Base-by-base conservation (phyloP, 2,113 vertebrate genomes). In the Phalacrocorax aristotelis region DNA sequence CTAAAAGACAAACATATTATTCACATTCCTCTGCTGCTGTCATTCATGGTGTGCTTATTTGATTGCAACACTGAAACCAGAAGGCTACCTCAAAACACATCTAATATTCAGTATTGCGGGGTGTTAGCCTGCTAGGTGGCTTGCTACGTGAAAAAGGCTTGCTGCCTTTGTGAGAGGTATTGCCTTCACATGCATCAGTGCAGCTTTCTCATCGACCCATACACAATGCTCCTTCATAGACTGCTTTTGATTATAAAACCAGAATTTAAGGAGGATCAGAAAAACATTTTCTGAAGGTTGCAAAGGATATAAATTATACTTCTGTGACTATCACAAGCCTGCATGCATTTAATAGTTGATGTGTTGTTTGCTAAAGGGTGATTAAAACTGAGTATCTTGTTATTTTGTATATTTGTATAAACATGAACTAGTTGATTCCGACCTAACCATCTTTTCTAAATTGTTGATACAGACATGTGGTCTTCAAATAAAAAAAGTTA, bases 1-100 rank as follows among this genome's bases (percentile, higher is more conserved):
- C 87, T 76, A 72, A 87, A 97, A 89, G 69, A 36, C 52, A 96
- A 96, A 93, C 91, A 93, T 22, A 46, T 79, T 72, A 95, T 36
- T 44, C 25, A 44, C 91, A 87, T 92, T 96, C 82, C 74, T 93
- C 61, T 89, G 83, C 68, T 78, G 52, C 81, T 72, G 62, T 60
- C 21, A 8, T 65, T 86, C 42, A 54, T 0, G 3, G 14, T 27
- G 69, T 46, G 69, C 48, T 82, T 38, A 62, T 82, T 92, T 82
- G 77, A 89, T 61, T 82, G 68, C 69, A 57, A 76, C n/a, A 83
- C 49, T 55, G 62, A 90, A 94, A 83, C 34, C 36, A 94, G 78
- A 75, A 49, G 29, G 52, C 44, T 68, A 57, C 23, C 68, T 87
- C 80, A 72, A 87, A 76, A 60, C 22, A 68, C 46, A 57, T 10